These are phyloP conservation scores for Calliphora vicina DNA, from an alignment of 1,140 invertebrate species.

Conservation along the genomic window DNA sequence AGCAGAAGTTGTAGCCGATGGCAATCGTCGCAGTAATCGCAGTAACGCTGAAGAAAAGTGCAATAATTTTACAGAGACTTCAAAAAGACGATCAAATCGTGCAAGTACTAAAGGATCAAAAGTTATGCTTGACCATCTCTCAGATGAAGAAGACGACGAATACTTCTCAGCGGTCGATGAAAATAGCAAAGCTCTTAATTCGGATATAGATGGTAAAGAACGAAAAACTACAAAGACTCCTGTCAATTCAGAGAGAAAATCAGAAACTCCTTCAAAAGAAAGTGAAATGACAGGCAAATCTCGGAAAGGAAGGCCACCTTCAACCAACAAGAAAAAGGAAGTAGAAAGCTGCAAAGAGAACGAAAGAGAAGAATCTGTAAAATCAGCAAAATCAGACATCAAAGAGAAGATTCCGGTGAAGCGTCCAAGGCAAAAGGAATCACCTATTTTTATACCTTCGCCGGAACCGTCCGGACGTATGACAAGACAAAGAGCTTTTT, in stretches of 20 bases:
- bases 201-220: slow-evolving; percentile 21
- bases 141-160: slow-evolving; percentile 45
- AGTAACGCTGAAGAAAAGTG: slow-evolving; percentile 36
- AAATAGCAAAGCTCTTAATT: slow-evolving; percentile 42
- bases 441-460: slow-evolving; percentile 60
- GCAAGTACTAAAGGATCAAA: slow-evolving; percentile 49
- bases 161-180: slow-evolving; percentile 56
- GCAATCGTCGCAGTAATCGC: slow-evolving; percentile 48
- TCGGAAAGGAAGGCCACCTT: slow-evolving; percentile 40
- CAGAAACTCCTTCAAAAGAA: slow-evolving; percentile 44
- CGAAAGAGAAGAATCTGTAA: slow-evolving; percentile 37
- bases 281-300: slow-evolving; percentile 40
- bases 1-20: slow-evolving; percentile 62
- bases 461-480: slow-evolving; percentile 58
- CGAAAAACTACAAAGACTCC: slow-evolving; percentile 35
- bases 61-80: slow-evolving; percentile 41
- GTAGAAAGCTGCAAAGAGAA: slow-evolving; percentile 43
- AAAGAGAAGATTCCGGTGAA: slow-evolving; percentile 49
- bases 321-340: slow-evolving; percentile 42
- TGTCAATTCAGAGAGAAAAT: slow-evolving; percentile 38
- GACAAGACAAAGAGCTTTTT: slow-evolving; percentile 59
- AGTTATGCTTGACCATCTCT: slow-evolving; percentile 42
- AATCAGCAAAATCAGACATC: slow-evolving; percentile 37
- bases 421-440: slow-evolving; percentile 53
- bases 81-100: slow-evolving; percentile 54